Base-by-base conservation (phyloP, 2,113 vertebrate species). In the Ovis canadensis region DNA sequence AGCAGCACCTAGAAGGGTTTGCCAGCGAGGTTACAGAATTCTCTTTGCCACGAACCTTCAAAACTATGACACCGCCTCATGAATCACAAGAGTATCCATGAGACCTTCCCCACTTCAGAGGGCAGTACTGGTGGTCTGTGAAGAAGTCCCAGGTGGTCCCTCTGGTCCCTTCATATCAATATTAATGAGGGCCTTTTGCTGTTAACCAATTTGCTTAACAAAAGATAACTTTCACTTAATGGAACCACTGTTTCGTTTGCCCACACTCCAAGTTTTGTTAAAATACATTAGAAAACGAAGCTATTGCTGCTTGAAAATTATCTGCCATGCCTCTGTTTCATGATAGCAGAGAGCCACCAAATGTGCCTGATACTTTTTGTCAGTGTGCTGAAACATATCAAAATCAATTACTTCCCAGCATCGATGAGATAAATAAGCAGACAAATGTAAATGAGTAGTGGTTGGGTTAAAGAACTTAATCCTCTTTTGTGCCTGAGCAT, bases 231-330 rank as follows among this genome's bases (percentile, higher is more conserved):
- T 92, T 84, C 40, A 80, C 29, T 80, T 94, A 50, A 43, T 77
- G 27, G 40, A 52, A 82, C 83, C 40, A 55, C 15, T 64, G 0
- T 89, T 43, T 78, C 60, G 3, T 55, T 91, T 90, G 82, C 43
- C n/a, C 50, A 89, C 4, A 94, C 36, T 60, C 82, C 40, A 94
- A 80, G 54, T 2, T 23, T 78, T 21, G 60, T 62, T 36, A 55
- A 95, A 93, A 90, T 64, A 87, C 36, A 80, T 48, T 74, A 77
- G 45, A 80, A 94, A 89, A 91, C 71, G 13, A 82, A 96, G 45
- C 81, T 82, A 89, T 36, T 67, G 96, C 43, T 45, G 25, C 62
- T 81, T 59, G 54, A 78, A 96, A 95, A 90, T 60, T 54, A 77
- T 54, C 13, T 23, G 54, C 2, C 3, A 60, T 5, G n/a, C 83